These are phyloP conservation scores for Zophobas morio DNA, from an alignment of 1,140 invertebrate genomes.

Conservation along the genomic window DNA sequence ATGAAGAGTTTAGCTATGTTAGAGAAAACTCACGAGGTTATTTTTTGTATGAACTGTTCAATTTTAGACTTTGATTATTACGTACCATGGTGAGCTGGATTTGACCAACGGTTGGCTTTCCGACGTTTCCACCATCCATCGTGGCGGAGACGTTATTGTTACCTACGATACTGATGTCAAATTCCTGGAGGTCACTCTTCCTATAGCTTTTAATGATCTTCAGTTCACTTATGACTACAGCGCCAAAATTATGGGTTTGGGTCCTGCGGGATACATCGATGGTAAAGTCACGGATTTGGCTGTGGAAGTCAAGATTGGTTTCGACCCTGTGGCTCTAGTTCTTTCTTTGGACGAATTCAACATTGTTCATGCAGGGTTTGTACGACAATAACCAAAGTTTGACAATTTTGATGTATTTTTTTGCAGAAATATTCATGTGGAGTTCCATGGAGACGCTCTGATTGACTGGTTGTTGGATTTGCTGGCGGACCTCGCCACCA, in stretches of 20 bases:
- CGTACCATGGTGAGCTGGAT: conserved; percentile 68
- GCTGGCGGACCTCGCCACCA: conserved; percentile 65
- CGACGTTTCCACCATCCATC: conserved; percentile 67
- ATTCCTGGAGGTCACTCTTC: conserved; percentile 59
- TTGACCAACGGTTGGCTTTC: conserved; percentile 67
- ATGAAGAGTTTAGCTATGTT: not conserved
- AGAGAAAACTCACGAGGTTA: not conserved
- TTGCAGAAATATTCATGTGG: not conserved
- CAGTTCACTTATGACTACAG: conserved; percentile 69
- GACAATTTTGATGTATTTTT: not conserved
- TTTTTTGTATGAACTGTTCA: conserved; percentile 47
- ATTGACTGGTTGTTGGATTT: conserved; percentile 69
- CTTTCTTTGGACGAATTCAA: conserved; percentile 19
- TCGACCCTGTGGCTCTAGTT: conserved; percentile 41
- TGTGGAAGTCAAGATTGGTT: conserved; percentile 64
- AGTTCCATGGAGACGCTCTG: conserved; percentile 68
- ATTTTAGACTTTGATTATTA: conserved; percentile 59
- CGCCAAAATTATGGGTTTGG: conserved; percentile 67
- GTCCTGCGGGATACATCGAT: conserved; percentile 64
- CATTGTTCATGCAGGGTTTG: conserved; percentile 42
- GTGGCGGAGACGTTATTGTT: conserved; percentile 67
- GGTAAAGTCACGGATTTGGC: conserved; percentile 66
- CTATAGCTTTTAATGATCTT: conserved; percentile 52
- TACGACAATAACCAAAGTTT: not conserved
- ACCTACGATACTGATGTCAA: conserved; percentile 67